Percentiles rank a stretch among this genome's conserved stretches.
Evolutionary conservation across 2,888 invertebrate species (phyloP).

Genomic region (Blastobasis lacticolella): DNA sequence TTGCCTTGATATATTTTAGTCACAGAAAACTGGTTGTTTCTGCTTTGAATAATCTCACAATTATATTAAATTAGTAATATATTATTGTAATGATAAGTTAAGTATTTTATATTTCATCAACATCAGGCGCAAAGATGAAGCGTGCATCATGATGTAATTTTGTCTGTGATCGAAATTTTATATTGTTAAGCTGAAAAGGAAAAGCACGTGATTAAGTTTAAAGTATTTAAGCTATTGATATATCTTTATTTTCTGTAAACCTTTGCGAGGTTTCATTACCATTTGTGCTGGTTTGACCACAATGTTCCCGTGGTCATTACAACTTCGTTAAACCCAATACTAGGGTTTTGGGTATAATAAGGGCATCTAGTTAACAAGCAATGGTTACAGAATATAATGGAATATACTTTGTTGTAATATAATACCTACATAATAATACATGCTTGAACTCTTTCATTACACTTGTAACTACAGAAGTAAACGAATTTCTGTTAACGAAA

Average conservation of each 20-base stretch:
- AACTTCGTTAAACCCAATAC: no score
- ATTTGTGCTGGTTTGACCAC: no score
- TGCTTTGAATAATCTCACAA: constrained; percentile 59
- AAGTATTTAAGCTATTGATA: constrained; percentile 21
- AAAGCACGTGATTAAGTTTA: constrained; percentile 41
- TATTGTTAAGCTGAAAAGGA: constrained; percentile 64
- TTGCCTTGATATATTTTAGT: constrained; percentile 59
- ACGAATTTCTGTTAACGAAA: no score
- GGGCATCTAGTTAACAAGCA: no score
- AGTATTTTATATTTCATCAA: constrained; percentile 64
- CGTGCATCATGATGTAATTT: constrained; percentile 66
- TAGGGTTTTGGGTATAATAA: no score
- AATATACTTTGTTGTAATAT: no score
- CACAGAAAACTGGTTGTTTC: constrained; percentile 61
- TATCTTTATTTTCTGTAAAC: constrained; percentile 39
- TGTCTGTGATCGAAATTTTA: constrained; percentile 72
- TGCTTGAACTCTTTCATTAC: no score
- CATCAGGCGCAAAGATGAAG: constrained; percentile 53
- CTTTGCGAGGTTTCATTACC: neutral
- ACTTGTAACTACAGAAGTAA: no score
- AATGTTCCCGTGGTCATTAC: no score
- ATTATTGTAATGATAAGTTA: constrained; percentile 58
- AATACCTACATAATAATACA: no score
- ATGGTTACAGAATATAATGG: no score
- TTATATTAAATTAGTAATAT: constrained; percentile 38